These are phyloP conservation scores for Laothoe populi DNA, from an alignment of 2,888 invertebrate genomes.

Conservation along the genomic window DNA sequence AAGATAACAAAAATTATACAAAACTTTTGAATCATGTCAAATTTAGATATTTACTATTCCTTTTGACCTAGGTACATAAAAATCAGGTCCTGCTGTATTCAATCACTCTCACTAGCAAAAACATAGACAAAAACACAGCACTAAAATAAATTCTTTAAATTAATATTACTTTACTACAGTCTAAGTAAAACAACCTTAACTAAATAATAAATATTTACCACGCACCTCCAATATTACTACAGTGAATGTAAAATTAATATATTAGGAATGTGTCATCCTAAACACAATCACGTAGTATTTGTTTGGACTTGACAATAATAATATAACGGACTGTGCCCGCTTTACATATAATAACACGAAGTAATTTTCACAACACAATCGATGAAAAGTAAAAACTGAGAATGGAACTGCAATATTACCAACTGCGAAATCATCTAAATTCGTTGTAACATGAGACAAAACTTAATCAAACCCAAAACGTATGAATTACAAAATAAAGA, in stretches of 20 bases:
- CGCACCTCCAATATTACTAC: constrained; percentile 59
- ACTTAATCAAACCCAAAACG: background rate
- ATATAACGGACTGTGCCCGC: constrained; percentile 22
- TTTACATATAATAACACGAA: constrained; percentile 9
- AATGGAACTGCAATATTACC: constrained; percentile 4
- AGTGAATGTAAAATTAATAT: constrained; percentile 45
- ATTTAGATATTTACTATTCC: constrained; percentile 31
- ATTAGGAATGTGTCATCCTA: constrained; percentile 58
- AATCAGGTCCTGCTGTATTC: constrained; percentile 29
- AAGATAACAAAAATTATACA: constrained; percentile 61
- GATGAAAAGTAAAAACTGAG: background rate
- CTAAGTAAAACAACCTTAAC: constrained; percentile 53
- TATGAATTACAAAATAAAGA: background rate
- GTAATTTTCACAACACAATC: constrained; percentile 16
- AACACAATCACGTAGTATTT: constrained; percentile 36
- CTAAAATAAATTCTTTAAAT: constrained; percentile 36
- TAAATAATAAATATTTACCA: constrained; percentile 70
- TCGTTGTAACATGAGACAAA: background rate
- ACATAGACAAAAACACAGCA: constrained; percentile 39
- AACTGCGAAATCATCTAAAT: background rate
- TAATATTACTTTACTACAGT: constrained; percentile 43
- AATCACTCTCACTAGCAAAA: constrained; percentile 36
- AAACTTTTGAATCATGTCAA: constrained; percentile 32
- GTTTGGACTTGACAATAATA: constrained; percentile 19
- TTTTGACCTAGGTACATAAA: constrained; percentile 31